Evolutionary conservation across 2,113 vertebrate genomes (phyloP).

Genomic region (Zosterops lateralis): DNA sequence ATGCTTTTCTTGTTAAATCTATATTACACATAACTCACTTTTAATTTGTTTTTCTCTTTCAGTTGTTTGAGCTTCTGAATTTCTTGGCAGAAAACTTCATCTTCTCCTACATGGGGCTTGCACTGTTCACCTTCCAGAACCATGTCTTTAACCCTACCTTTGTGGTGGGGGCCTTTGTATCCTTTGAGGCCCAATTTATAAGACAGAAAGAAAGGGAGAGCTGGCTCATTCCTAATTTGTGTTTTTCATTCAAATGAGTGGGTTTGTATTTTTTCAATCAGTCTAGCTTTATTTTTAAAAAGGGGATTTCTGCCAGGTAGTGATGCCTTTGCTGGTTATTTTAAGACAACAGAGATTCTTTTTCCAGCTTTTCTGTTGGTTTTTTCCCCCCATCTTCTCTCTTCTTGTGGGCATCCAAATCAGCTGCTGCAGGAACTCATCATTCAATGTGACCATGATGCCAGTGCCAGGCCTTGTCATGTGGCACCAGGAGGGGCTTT

Average conservation of each 20-base stretch:
- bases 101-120: conserved; percentile 98
- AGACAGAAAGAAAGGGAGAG: background rate
- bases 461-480: rapidly evolving
- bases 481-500: background rate
- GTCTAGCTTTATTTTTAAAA: background rate
- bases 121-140: conserved; percentile 96
- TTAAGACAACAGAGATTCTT: background rate
- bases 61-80: conserved; percentile 97
- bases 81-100: conserved; percentile 99
- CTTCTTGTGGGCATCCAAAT: background rate
- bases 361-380: background rate
- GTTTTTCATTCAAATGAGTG: background rate
- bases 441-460: rapidly evolving
- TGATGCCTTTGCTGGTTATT: background rate
- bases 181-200: conserved; percentile 65
- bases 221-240: background rate
- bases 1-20: background rate
- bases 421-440: background rate
- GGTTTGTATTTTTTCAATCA: background rate
- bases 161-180: conserved; percentile 95
- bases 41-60: conserved; percentile 56
- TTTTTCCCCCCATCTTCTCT: background rate
- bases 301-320: background rate
- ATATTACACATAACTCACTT: background rate
- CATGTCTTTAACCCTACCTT: conserved; percentile 94